These are phyloP conservation scores for Cerastis leucographa DNA, from an alignment of 2,888 invertebrate species.

Conservation along the genomic window DNA sequence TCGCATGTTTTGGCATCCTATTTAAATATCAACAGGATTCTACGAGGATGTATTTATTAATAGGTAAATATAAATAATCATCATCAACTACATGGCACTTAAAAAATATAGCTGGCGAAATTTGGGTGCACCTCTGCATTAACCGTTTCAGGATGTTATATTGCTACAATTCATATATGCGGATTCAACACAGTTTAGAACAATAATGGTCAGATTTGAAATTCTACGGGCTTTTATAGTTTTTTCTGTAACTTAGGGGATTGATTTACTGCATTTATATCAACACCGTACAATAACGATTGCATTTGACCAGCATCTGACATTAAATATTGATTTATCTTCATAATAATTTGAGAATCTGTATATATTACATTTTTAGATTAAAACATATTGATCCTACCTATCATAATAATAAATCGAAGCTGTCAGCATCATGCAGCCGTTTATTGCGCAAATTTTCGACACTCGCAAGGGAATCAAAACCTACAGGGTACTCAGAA, in stretches of 20 bases:
- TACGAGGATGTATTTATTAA: too few relatives aligned
- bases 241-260: neutral
- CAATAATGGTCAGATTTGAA: neutral
- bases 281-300: neutral
- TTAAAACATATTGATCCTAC: neutral
- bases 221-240: neutral
- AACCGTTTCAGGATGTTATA: too few relatives aligned
- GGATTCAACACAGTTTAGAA: neutral
- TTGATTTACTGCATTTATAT: constrained; percentile 21
- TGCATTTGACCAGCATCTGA: neutral
- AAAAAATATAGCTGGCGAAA: too few relatives aligned
- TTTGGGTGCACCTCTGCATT: too few relatives aligned
- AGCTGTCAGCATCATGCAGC: too few relatives aligned
- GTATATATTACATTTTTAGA: neutral
- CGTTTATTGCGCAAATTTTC: too few relatives aligned
- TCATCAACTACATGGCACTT: too few relatives aligned
- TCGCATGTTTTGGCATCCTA: too few relatives aligned
- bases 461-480: too few relatives aligned
- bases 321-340: neutral
- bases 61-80: too few relatives aligned
- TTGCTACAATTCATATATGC: neutral
- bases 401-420: neutral
- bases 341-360: neutral
- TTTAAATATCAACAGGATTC: too few relatives aligned
- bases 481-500: too few relatives aligned